phyloP scores from a whole-genome alignment of 2,888 invertebrate genomes.

The Agrotis ipsilon region DNA sequence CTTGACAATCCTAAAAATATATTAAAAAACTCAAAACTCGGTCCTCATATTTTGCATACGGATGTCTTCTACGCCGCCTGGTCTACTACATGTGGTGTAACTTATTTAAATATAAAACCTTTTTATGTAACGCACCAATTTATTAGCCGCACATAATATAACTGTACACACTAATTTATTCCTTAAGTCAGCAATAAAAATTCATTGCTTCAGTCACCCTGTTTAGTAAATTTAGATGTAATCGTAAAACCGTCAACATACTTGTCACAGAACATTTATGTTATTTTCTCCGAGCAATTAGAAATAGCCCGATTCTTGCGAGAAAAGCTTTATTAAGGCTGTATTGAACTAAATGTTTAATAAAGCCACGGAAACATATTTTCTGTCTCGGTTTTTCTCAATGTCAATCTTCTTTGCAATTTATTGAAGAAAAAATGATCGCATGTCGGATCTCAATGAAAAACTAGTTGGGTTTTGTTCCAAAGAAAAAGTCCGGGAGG shows the following conservation, averaged over 20 bases:
- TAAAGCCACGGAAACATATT: constrained; percentile 18
- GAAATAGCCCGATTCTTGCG: constrained; percentile 25
- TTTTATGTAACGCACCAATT: constrained; percentile 27
- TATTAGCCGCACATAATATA: constrained; percentile 32
- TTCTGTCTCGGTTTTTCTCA: constrained; percentile 32
- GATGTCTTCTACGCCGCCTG: no score
- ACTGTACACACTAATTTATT: constrained; percentile 37
- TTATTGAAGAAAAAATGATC: constrained; percentile 53
- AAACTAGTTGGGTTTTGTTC: constrained; percentile 50
- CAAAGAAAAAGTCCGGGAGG: constrained; percentile 51
- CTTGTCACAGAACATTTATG: constrained; percentile 47
- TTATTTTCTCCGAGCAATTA: constrained; percentile 38
- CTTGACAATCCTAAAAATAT: no score
- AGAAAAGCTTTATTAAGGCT: no score
- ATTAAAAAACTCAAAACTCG: no score
- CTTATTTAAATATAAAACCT: constrained; percentile 34
- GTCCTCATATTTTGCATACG: no score
- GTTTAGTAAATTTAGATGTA: constrained; percentile 45
- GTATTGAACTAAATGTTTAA: constrained; percentile 23
- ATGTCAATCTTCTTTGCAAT: constrained; percentile 48
- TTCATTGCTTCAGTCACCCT: constrained; percentile 33
- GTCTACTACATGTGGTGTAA: not conserved
- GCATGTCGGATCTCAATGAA: constrained; percentile 58
- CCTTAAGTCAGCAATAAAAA: constrained; percentile 40
- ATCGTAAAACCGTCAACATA: constrained; percentile 56